A percentile compares a stretch with the other conserved stretches of the same genome.
Conservation (phyloP, 2,113 vertebrate species). For the Emberiza fucata region DNA sequence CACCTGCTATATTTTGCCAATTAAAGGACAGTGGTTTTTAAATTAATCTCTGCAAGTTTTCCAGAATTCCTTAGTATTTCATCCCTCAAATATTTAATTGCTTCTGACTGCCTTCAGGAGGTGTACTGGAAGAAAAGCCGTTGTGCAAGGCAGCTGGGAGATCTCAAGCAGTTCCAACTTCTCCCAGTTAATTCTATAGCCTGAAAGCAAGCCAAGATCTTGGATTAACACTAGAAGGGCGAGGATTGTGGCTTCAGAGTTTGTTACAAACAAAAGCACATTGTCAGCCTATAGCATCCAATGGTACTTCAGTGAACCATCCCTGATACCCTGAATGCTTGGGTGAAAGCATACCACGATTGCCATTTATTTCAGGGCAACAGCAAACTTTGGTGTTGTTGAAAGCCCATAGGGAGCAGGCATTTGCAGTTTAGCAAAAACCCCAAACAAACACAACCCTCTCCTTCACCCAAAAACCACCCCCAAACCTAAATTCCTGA, state of each 20-base stretch:
- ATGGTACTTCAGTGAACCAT: slow-evolving; percentile 50
- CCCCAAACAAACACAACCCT: background rate
- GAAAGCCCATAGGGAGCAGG: background rate
- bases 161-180: slow-evolving; percentile 59
- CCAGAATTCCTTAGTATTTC: slow-evolving; percentile 30
- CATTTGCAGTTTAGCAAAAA: slow-evolving; percentile 1
- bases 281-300: slow-evolving; percentile 61
- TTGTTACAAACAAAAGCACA: slow-evolving; percentile 65
- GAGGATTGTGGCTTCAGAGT: slow-evolving; percentile 62
- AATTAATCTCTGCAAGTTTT: slow-evolving; percentile 1
- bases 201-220: slow-evolving; percentile 66
- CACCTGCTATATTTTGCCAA: background rate
- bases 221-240: slow-evolving; percentile 63
- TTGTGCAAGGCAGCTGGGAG: slow-evolving; percentile 63
- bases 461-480: background rate
- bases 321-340: slow-evolving; percentile 45
- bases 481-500: background rate
- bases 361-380: slow-evolving; percentile 26
- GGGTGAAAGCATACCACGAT: background rate
- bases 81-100: slow-evolving; percentile 45
- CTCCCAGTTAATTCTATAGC: slow-evolving; percentile 67
- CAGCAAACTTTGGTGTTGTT: slow-evolving; percentile 21
- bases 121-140: slow-evolving; percentile 29
- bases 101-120: slow-evolving; percentile 56
- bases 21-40: slow-evolving; percentile 32